Evolutionary conservation across 2,888 invertebrate genomes (phyloP).

Genomic region (Pachliopta kotzebuea): DNA sequence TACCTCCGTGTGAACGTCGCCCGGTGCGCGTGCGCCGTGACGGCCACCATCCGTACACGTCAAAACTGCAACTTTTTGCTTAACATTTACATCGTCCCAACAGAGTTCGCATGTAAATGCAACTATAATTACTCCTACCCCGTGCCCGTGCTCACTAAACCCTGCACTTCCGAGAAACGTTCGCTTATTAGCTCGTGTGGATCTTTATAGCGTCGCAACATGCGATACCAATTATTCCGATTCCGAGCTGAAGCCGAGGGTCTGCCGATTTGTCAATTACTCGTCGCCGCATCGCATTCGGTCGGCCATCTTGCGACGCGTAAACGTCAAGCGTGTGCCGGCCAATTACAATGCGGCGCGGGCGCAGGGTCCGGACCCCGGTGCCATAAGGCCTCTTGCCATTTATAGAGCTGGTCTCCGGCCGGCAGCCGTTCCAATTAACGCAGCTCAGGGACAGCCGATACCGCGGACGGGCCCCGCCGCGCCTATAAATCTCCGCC

Average conservation of each 20-base stretch:
- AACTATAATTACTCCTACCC: constrained; percentile 33
- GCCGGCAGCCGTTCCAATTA: constrained; percentile 72
- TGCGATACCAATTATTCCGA: constrained; percentile 39
- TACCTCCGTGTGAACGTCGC: background rate
- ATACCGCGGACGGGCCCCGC: constrained; percentile 41
- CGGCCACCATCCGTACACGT: constrained; percentile 15
- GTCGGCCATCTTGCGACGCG: constrained; percentile 74
- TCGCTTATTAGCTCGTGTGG: constrained; percentile 38
- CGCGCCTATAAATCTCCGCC: constrained; percentile 23
- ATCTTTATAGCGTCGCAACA: constrained; percentile 41
- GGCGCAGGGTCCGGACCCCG: constrained; percentile 68
- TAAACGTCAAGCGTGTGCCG: constrained; percentile 74
- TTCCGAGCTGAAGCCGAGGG: constrained; percentile 36
- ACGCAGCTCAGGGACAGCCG: constrained; percentile 59
- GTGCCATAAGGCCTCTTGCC: constrained; percentile 75
- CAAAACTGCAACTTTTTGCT: constrained; percentile 17
- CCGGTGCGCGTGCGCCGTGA: constrained; percentile 12
- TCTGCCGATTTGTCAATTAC: constrained; percentile 73
- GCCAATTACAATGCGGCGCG: constrained; percentile 76
- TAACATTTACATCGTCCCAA: constrained; percentile 5
- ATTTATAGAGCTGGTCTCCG: constrained; percentile 72
- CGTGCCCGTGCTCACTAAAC: constrained; percentile 31
- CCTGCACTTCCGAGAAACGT: constrained; percentile 36
- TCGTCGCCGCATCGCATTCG: constrained; percentile 65
- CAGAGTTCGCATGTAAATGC: constrained; percentile 23